Evolutionary conservation across 2,888 invertebrate genomes (phyloP), one percentile per base, ranked within the genome.

Genomic region (Amiota communis): DNA sequence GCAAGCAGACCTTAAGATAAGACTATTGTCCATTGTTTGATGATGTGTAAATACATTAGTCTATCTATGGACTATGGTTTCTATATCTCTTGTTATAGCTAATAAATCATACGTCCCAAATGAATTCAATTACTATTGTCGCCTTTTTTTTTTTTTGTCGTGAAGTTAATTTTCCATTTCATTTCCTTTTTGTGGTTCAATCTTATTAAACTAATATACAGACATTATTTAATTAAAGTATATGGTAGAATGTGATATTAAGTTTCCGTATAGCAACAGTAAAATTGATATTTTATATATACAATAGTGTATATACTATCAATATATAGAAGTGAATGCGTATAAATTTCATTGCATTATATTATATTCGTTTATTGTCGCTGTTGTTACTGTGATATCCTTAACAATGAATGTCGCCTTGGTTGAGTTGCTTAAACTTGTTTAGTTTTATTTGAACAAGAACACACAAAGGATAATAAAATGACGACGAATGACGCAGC

Each of bases 391-490:
- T 23, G 23, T 23, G 3, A 2, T 23, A 23, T 23, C 23, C 36
- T 36, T 6, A 36, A 36, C 6, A 36, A 36, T 36, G 36, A 36
- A 6, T 36, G 36, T 36, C 36, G 36, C 36, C 6, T 36, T 36
- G 36, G 36, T 36, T 36, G 36, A 36, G 36, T 65, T 65, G 15
- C 57, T 20, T 15, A 65, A 36, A 65, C 48, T 20, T 65, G 48
- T 15, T 65, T 48, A 48, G 48, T 47, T 48, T 65, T 15, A 20
- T 10, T 65, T 15, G 51, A n/a, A n/a, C n/a, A 23, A 17, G 23
- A 17, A 51, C 8, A 6, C 67, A 68, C 67, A 68, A 68, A 68
- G 67, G 67, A 51, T 51, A 68, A 68, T 68, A 68, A 68, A 68
- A 68, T 17, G 53, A 36, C 36, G 36, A 36, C 36, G 36, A 51